Base-by-base conservation (phyloP, 2,113 vertebrate species). In the Ophthalmolycus amberensis region DNA sequence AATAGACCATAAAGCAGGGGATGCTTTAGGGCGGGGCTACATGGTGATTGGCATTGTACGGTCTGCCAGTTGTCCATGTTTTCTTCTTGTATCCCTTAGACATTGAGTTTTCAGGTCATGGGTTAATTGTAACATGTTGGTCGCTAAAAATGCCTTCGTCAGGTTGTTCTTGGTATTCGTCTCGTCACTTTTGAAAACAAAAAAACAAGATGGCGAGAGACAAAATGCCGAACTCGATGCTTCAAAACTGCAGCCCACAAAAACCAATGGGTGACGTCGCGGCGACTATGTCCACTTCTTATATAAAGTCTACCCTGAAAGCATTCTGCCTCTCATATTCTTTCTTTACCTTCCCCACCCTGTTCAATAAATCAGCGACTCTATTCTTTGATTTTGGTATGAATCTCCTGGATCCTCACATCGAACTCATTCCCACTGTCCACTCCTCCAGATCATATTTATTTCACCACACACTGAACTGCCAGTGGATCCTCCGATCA, bases 381-480 rank as follows among this genome's bases (percentile, higher is more conserved):
- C 3, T 27, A 34, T 40, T 63, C 37, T 62, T 77, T 56, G 27
- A 34, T 69, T 46, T 68, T 27, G 9, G 29, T 7, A 58, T 67
- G 66, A 69, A 80, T 80, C 59, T 83, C 40, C 12, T n/a, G 60
- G 9, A 82, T 84, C 44, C 44, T 76, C 32, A 5, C 50, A 64
- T 82, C 59, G 4, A 29, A 27, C 65, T 44, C 42, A 38, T 72
- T 87, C 66, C 73, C 73, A 63, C 40, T 58, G 48, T 81, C 70
- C 50, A 71, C 29, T 64, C 71, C 65, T 74, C 4, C 9, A 11
- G 22, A 68, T 85, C 75, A 65, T 80, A 63, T 81, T 48, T 79
- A 75, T 88, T 75, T 72, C 69, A 71, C 70, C 74, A 62, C 62
- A 67, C 14, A 10, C 65, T 82, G 75, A 76, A 48, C 27, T 64